phyloP scores from a whole-genome alignment of 1,140 invertebrate genomes.

The Bombyx mandarina region DNA sequence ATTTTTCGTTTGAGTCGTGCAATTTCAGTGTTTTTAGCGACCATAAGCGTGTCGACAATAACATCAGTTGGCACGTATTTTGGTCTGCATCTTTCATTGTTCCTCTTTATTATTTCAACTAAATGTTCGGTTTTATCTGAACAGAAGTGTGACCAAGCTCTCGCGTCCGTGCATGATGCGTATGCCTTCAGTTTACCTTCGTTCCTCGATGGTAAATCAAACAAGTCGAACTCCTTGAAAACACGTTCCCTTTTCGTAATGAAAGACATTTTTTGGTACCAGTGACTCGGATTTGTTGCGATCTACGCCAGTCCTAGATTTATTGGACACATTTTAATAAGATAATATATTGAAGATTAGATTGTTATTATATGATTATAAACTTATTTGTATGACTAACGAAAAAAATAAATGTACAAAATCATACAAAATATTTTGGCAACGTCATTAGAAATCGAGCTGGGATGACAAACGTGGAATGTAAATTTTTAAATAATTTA shows the following conservation, averaged over 20 bases:
- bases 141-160: constrained; percentile 60
- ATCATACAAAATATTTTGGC: constrained; percentile 48
- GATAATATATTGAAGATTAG: constrained; percentile 20
- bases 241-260: constrained; percentile 62
- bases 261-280: constrained; percentile 44
- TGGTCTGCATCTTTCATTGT: constrained; percentile 45
- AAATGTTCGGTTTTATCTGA: constrained; percentile 58
- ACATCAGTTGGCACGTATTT: constrained; percentile 65
- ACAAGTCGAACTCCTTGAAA: constrained; percentile 52
- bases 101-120: constrained; percentile 57
- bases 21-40: constrained; percentile 62
- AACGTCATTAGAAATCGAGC: constrained; percentile 51
- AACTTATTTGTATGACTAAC: constrained; percentile 35
- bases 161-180: constrained; percentile 58
- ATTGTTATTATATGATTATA: constrained; percentile 11
- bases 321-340: constrained; percentile 3
- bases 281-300: too few relatives aligned
- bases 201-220: constrained; percentile 51
- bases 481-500: constrained; percentile 35
- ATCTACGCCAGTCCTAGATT: too few relatives aligned
- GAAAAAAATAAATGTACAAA: constrained; percentile 42
- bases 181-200: constrained; percentile 61
- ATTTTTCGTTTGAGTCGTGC: constrained; percentile 58
- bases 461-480: constrained; percentile 45
- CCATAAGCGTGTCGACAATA: constrained; percentile 62